Evolutionary conservation across 2,888 invertebrate genomes (phyloP), one percentile per base, ranked within the genome.

Genomic region (Oscheius sp.): DNA sequence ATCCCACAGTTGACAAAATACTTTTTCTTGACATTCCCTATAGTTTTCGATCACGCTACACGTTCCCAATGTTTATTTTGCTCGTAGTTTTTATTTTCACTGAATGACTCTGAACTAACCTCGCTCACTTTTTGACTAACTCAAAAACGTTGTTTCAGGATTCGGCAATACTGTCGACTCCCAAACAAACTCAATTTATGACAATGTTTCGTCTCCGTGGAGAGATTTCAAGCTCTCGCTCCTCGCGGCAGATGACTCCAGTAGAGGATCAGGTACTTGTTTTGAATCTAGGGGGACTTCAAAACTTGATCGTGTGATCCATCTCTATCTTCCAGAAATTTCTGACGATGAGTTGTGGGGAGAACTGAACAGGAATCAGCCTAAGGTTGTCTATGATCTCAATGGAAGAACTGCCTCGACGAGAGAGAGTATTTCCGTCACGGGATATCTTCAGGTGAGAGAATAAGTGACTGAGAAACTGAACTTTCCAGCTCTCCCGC

Each of bases 171-270:
- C 53, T 35, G 50, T 73, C 13, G 73, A 73, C 42, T 73, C 73
- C 4, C 53, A 50, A 47, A 35, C 51, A 51, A 51, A 50, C 21
- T 73, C 73, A 9, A 59, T 73, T 42, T 73, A 73, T 51, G 73
- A 73, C 55, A 73, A 73, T 63, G 63, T 73, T 21, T 68, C 68
- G n/a, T 59, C 71, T 59, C 62, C 71, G 4, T 72, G 71, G 71
- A 72, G 42, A 35, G 63, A 73, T 53, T 51, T 73, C 48, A 73
- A 73, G 37, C 13, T 58, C 1, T 73, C 73, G 9, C 35, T 73
- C 37, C 48, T 73, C 4, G 53, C 42, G 42, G 42, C 51, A 1
- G 71, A 72, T 32, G 71, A 72, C 9, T 72, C 71, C n/a, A 72
- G 71, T 35, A 59, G 51, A 62, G 71, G 58, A 60, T 72, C 71